Percentiles rank a stretch among this genome's conserved stretches.
Conservation (phyloP, 2,113 vertebrate species). For the Vimba vimba region DNA sequence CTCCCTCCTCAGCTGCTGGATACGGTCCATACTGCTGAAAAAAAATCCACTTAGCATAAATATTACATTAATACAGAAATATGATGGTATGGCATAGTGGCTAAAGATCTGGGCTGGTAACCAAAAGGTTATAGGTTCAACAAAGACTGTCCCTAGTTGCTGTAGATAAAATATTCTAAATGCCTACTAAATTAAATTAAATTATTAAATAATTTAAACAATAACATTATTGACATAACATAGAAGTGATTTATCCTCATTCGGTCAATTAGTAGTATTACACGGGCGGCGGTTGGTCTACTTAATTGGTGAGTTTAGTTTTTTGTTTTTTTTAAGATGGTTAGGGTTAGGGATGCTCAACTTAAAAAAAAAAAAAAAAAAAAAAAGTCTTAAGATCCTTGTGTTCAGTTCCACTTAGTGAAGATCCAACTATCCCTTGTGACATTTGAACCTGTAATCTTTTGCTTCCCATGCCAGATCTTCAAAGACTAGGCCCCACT, state of each 20-base stretch:
- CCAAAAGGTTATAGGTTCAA: neutral
- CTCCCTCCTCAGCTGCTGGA: conserved; percentile 91
- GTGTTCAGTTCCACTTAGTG: neutral
- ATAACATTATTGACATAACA: neutral
- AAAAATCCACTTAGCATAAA: neutral
- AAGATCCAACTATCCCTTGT: neutral
- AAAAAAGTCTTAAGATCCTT: neutral
- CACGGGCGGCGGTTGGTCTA: neutral
- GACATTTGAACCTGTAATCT: conserved; percentile 23
- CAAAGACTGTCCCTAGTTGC: neutral
- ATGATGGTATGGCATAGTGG: neutral
- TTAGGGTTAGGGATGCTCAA: neutral
- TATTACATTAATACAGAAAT: neutral
- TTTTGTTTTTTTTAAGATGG: neutral
- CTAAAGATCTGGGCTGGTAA: neutral
- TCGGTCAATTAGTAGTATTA: neutral
- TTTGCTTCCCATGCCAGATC: conserved; percentile 1
- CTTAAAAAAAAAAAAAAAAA: neutral
- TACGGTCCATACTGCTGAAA: conserved; percentile 83
- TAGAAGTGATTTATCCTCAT: neutral
- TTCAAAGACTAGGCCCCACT: neutral
- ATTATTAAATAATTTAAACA: neutral
- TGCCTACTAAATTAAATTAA: neutral
- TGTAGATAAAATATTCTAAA: neutral
- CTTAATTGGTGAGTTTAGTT: neutral